Base-by-base conservation (phyloP, 1,140 invertebrate species). In the Dermatophagoides farinae region DNA sequence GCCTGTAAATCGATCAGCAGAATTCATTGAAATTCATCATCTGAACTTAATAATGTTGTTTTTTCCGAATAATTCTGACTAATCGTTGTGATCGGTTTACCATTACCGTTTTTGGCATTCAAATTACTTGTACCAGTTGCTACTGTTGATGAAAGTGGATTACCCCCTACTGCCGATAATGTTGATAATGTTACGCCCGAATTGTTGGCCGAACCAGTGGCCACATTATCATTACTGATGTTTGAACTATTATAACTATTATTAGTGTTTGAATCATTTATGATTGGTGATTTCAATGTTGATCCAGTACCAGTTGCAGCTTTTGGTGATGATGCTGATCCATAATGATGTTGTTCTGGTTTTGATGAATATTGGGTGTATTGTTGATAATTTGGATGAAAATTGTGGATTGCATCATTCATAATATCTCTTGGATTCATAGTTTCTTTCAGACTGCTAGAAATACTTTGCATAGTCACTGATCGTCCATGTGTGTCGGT, bases 391-490 rank as follows among this genome's bases (percentile, higher is more conserved):
- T 98, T 90, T 37, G 95, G 95, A 78, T 98, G 95, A 79, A 98
- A 99, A 77, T 99, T 99, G 76, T 99, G 95, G 73, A 99, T 97
- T 69, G 95, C 95, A 77, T 99, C 95, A 69, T 92, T 96, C 92
- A 99, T 97, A 70, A 98, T 97, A 75, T 98, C 95, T 74, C 95
- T 89, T 46, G 95, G 95, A 77, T 99, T 99, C 88, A 99, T 98
- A 6, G 95, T 98, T 82, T 99, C 95, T 80, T 97, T 97, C 62
- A 98, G 79, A 74, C 91, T 97, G 72, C 86, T 91, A 22, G 90
- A 96, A 72, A 98, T 98, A 69, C 90, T 96, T 73, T 97, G 93
- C 85, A 98, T 93, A 9, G 93, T 98, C 57, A 97, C 91, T 58
- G 88, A 88, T 54, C 89, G 80, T 39, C 84, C 84, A 68, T 86